Base-by-base conservation (phyloP, 2,888 invertebrate genomes). In the Hypomecis atomaria region DNA sequence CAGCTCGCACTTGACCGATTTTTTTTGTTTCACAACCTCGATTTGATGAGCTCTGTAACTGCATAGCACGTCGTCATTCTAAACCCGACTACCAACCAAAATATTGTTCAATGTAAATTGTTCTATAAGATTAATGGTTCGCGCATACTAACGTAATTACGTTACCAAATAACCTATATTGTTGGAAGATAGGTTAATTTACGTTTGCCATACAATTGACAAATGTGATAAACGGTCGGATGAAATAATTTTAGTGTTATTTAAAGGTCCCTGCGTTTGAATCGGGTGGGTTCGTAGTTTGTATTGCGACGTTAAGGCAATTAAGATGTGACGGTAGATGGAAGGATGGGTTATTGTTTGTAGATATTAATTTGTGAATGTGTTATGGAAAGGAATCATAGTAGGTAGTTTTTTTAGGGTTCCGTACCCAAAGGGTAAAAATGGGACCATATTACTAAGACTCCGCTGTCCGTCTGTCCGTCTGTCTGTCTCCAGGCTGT, bases 51-150 rank as follows among this genome's bases (percentile, higher is more conserved):
- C 40, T 33, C 9, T 9, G n/a, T 13, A 44, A 56, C 59, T 64
- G 59, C 33, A 4, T 42, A 37, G 33, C 45, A 53, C 45, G 0
- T 36, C 11, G 8, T 6, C 33, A 10, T 49, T 59, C 50, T 42
- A 60, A 60, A 56, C 45, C 55, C 49, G 59, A 59, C 64, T 50
- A 45, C 53, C 37, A 57, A 43, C 60, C 65, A 65, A 65, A 65
- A 65, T 65, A 65, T 65, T 52, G 60, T 65, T 42, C 37, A 44
- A 56, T 57, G 65, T 65, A 60, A 65, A 65, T 65, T 65, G 60
- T 60, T 65, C 56, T 56, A 65, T 60, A 60, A 65, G 59, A 65
- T 61, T 66, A 62, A 66, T 66, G 61, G 62, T 59, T 60, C 33
- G 59, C 37, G 50, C 59, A 59, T 59, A 59, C 43, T 44, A 50